A percentile compares a stretch with the other conserved stretches of the same genome.
These are phyloP conservation scores for Elysia crispata DNA, from an alignment of 2,888 invertebrate species.

Conservation along the genomic window DNA sequence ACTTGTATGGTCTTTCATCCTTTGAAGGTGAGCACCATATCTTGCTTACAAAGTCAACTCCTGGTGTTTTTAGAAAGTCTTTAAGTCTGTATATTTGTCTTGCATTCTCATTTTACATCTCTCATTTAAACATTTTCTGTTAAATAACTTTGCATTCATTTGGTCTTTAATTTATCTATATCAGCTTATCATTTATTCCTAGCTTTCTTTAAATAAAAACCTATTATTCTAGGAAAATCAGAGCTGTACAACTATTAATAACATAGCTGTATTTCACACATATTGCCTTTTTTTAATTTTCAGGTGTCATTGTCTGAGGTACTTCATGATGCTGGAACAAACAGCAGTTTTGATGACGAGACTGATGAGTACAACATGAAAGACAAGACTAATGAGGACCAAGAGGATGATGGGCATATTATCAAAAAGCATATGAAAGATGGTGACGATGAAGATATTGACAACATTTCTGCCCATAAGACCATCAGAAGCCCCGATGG, in stretches of 20 bases:
- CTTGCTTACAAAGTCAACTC: too few species aligned
- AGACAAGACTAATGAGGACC: constrained; percentile 43
- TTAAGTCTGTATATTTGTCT: too few species aligned
- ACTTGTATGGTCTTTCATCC: neutral
- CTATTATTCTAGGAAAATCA: too few species aligned
- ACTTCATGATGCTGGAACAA: constrained; percentile 49
- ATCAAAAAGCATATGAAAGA: constrained; percentile 31
- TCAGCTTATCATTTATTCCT: too few species aligned
- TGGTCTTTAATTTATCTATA: too few species aligned
- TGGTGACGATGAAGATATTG: neutral
- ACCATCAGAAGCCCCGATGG: too few species aligned
- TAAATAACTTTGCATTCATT: too few species aligned
- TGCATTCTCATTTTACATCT: too few species aligned
- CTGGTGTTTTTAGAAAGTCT: too few species aligned
- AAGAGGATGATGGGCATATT: constrained; percentile 49
- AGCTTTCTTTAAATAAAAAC: too few species aligned
- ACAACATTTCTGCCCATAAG: too few species aligned
- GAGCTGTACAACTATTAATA: neutral
- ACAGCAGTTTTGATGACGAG: constrained; percentile 49
- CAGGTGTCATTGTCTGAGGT: constrained; percentile 55
- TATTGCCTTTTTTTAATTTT: neutral
- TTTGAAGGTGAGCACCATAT: neutral
- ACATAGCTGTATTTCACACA: neutral
- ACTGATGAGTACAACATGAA: constrained; percentile 47
- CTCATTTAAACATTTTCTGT: too few species aligned